A percentile compares a stretch with the other conserved stretches of the same genome.
Evolutionary conservation across 2,888 invertebrate genomes (phyloP).

Genomic region (Pseudococcus longispinus): DNA sequence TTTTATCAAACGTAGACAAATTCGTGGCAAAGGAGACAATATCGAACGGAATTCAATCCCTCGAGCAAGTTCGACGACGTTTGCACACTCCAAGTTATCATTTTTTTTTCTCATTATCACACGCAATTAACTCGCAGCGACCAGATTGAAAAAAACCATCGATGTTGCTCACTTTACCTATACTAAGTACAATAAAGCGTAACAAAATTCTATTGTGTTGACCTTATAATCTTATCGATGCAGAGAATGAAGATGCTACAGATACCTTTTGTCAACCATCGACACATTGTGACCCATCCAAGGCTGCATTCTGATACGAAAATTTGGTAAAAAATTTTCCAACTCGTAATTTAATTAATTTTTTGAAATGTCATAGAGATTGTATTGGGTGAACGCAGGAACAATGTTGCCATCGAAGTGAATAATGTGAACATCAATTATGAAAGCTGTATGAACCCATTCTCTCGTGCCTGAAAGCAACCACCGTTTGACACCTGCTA

Average conservation of each 20-base stretch:
- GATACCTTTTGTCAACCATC: not conserved
- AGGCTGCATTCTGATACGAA: not conserved
- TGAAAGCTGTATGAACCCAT: not conserved
- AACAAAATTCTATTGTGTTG: slow-evolving; percentile 30
- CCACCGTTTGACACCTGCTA: slow-evolving; percentile 21
- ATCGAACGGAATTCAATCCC: not conserved
- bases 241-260: not conserved
- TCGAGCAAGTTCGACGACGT: not conserved
- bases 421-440: not conserved
- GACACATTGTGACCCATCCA: slow-evolving; percentile 1
- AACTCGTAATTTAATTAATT: not conserved
- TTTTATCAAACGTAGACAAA: not conserved
- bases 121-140: not conserved
- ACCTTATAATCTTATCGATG: slow-evolving; percentile 32
- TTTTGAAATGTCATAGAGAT: not conserved
- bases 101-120: slow-evolving; percentile 17
- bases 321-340: not conserved
- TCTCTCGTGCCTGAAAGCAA: not conserved
- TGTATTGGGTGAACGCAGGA: not conserved
- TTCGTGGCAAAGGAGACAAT: not conserved
- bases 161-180: not conserved
- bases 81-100: slow-evolving; percentile 21
- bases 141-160: slow-evolving; percentile 1
- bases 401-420: not conserved
- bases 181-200: slow-evolving; percentile 34